Evolutionary conservation across 2,113 vertebrate genomes (phyloP).

Genomic region (Xiphophorus hellerii): DNA sequence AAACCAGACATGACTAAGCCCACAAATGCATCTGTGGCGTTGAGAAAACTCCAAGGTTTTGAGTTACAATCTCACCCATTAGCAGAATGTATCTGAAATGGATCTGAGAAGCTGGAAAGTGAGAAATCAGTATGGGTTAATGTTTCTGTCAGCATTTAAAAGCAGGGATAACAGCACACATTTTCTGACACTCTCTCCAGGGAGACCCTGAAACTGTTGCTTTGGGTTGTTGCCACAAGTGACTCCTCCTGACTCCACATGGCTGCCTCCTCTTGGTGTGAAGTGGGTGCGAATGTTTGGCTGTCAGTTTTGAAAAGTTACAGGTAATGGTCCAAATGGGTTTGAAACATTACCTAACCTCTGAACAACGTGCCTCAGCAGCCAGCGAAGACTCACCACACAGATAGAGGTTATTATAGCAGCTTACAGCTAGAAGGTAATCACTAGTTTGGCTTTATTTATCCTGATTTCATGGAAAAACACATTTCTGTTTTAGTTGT

Average conservation of each 20-base stretch:
- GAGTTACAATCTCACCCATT: no score
- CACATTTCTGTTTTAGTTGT: no score
- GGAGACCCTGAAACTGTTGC: background rate
- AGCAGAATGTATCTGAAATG: background rate
- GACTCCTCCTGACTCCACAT: background rate
- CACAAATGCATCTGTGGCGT: no score
- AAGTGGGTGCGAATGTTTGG: background rate
- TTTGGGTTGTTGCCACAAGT: background rate
- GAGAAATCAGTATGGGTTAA: background rate
- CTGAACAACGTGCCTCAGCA: no score
- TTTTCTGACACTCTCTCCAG: background rate
- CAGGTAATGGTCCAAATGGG: background rate
- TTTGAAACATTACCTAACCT: no score
- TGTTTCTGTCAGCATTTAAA: background rate
- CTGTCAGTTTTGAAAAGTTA: background rate
- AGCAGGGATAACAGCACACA: background rate
- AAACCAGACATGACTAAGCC: no score
- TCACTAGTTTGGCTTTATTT: no score
- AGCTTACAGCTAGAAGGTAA: no score
- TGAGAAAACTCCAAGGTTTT: no score
- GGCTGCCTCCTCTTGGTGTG: slow-evolving; percentile 1
- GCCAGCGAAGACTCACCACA: no score
- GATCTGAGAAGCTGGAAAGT: background rate
- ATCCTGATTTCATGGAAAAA: no score
- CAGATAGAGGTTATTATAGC: no score